Evolutionary conservation across 2,888 invertebrate species (phyloP).

Genomic region (Lathronympha strigana): DNA sequence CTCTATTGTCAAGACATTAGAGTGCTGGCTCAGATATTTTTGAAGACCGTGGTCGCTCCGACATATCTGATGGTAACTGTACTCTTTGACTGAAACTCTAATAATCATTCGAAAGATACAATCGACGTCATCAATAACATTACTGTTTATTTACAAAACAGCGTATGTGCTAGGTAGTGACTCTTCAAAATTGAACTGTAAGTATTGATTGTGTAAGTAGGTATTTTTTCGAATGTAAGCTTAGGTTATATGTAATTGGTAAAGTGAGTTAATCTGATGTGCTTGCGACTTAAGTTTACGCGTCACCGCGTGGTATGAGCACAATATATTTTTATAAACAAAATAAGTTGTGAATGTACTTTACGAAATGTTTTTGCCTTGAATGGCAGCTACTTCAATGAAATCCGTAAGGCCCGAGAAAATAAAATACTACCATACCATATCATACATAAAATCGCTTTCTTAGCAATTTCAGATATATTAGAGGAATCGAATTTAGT

Average conservation of each 20-base stretch:
- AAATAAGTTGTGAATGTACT: too few relatives aligned
- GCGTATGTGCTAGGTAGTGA: neutral
- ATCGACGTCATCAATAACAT: constrained; percentile 37
- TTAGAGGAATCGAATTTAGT: too few relatives aligned
- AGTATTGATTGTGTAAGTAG: neutral
- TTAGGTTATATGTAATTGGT: neutral
- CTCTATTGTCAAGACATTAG: too few relatives aligned
- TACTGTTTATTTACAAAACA: neutral
- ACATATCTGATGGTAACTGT: too few relatives aligned
- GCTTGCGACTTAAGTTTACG: constrained; percentile 14
- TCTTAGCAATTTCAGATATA: too few relatives aligned
- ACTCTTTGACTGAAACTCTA: neutral
- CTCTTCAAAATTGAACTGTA: constrained; percentile 5
- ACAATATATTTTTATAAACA: neutral
- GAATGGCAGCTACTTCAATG: too few relatives aligned
- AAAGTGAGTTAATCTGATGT: neutral
- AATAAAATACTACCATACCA: too few relatives aligned
- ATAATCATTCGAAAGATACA: constrained; percentile 26
- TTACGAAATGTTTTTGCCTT: too few relatives aligned
- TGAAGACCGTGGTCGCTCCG: too few relatives aligned
- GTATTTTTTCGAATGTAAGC: neutral
- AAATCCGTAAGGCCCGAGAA: too few relatives aligned
- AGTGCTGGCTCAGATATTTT: too few relatives aligned
- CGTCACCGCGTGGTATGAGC: constrained; percentile 19
- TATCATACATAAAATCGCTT: too few relatives aligned